Evolutionary conservation across 2,113 vertebrate species (phyloP).

Genomic region (Buteo buteo): DNA sequence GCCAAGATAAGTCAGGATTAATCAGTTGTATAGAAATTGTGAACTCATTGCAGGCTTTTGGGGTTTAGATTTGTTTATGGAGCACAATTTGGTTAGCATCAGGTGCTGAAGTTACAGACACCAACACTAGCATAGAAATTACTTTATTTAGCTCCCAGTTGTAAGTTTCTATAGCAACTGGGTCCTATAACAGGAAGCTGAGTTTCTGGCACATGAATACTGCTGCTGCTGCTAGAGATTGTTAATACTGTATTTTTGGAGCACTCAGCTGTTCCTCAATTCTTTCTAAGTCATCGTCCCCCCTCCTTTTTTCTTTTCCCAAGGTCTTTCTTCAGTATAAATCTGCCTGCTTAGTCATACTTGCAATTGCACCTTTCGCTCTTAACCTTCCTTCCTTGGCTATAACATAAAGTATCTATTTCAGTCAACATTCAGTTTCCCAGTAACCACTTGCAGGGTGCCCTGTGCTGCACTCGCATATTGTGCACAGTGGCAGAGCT

Average conservation of each 20-base stretch:
- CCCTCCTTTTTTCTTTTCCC: not conserved
- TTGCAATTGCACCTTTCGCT: conserved; percentile 40
- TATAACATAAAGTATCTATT: conserved; percentile 3
- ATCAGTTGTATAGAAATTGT: conserved; percentile 72
- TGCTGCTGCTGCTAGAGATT: conserved; percentile 37
- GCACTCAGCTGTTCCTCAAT: conserved; percentile 18
- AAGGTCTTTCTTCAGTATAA: conserved; percentile 16
- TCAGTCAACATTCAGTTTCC: not conserved
- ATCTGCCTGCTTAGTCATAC: conserved; percentile 53
- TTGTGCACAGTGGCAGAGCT: not conserved
- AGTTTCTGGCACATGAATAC: conserved; percentile 58
- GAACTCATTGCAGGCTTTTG: conserved; percentile 68
- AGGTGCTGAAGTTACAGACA: conserved; percentile 75
- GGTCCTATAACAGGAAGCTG: conserved; percentile 66
- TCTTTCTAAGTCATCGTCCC: not conserved
- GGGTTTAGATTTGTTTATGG: conserved; percentile 79
- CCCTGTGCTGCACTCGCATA: not conserved
- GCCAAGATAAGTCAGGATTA: conserved; percentile 76
- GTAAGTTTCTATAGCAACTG: conserved; percentile 83
- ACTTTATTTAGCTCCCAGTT: conserved; percentile 81
- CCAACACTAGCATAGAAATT: conserved; percentile 79
- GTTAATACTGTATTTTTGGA: conserved; percentile 50
- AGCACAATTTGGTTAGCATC: conserved; percentile 78
- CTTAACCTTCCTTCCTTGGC: not conserved
- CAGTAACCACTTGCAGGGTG: not conserved